A percentile compares a stretch with the other conserved stretches of the same genome.
Conservation (phyloP, 2,797 vertebrate species). For the Poeciliopsis paucimaculata region DNA sequence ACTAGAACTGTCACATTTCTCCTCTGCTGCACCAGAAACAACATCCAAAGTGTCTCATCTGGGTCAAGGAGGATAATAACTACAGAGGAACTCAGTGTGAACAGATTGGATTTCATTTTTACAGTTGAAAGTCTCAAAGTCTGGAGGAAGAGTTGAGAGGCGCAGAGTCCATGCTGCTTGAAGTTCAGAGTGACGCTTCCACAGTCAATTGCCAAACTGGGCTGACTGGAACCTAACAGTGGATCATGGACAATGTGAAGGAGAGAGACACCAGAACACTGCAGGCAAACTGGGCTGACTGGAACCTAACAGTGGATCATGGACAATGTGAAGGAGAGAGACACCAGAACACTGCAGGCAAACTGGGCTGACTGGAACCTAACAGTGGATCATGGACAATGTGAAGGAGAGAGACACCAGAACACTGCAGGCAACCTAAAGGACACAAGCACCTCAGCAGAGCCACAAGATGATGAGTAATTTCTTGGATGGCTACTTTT, state of each 20-base stretch:
- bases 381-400: not conserved
- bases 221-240: not conserved
- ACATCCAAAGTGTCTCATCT: not conserved
- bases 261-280: not conserved
- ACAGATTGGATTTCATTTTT: not conserved
- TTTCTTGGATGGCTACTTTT: too few relatives aligned
- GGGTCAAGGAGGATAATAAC: not conserved
- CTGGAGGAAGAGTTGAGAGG: not conserved
- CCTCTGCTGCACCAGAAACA: not conserved
- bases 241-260: not conserved
- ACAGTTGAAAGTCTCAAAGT: not conserved
- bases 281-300: not conserved
- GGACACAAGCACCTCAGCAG: not conserved
- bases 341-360: not conserved
- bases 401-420: not conserved
- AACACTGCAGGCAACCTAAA: not conserved
- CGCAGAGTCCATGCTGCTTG: not conserved
- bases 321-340: not conserved
- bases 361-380: not conserved
- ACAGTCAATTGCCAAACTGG: not conserved
- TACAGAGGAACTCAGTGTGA: not conserved
- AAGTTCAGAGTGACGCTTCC: not conserved
- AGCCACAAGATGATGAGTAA: not conserved
- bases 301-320: not conserved
- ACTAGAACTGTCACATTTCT: not conserved